A percentile compares a stretch with the other conserved stretches of the same genome.
These are phyloP conservation scores for Eupithecia subumbrata DNA, from an alignment of 2,888 invertebrate species.

Conservation along the genomic window DNA sequence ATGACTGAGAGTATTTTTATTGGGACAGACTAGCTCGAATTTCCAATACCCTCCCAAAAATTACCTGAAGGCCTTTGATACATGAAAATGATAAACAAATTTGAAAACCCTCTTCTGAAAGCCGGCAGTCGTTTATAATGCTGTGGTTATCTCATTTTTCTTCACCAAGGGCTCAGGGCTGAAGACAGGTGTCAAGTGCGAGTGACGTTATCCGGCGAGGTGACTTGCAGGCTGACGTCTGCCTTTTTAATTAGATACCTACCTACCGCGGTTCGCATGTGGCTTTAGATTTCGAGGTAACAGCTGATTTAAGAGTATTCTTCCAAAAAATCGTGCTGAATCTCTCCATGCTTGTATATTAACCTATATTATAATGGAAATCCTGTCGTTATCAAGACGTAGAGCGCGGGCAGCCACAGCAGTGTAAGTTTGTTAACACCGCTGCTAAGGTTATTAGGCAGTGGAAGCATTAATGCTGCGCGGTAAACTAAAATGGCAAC, in stretches of 20 bases:
- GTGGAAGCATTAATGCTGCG: too few species aligned
- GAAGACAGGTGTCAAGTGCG: slow-evolving; percentile 56
- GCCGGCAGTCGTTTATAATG: slow-evolving; percentile 50
- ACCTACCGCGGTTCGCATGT: slow-evolving; percentile 60
- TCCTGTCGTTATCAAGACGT: not conserved
- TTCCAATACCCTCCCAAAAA: slow-evolving; percentile 1
- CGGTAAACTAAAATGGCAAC: too few species aligned
- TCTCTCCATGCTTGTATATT: not conserved
- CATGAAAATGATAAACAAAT: slow-evolving; percentile 34
- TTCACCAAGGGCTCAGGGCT: slow-evolving; percentile 1
- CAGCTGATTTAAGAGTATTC: not conserved
- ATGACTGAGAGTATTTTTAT: not conserved
- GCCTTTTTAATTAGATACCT: slow-evolving; percentile 59
- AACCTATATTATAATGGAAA: too few species aligned
- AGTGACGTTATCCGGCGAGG: slow-evolving; percentile 72
- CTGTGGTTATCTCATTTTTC: slow-evolving; percentile 60
- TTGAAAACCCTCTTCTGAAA: slow-evolving; percentile 37
- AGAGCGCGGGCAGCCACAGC: not conserved
- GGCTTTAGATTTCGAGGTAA: slow-evolving; percentile 17
- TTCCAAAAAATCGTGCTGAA: not conserved
- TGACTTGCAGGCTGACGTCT: slow-evolving; percentile 64
- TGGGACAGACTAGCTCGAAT: not conserved
- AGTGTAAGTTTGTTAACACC: too few species aligned
- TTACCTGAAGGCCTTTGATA: slow-evolving; percentile 4
- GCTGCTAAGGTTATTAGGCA: too few species aligned